Percentiles rank a stretch among this genome's conserved stretches.
Evolutionary conservation across 2,888 invertebrate species (phyloP).

Genomic region (Elysia crispata): DNA sequence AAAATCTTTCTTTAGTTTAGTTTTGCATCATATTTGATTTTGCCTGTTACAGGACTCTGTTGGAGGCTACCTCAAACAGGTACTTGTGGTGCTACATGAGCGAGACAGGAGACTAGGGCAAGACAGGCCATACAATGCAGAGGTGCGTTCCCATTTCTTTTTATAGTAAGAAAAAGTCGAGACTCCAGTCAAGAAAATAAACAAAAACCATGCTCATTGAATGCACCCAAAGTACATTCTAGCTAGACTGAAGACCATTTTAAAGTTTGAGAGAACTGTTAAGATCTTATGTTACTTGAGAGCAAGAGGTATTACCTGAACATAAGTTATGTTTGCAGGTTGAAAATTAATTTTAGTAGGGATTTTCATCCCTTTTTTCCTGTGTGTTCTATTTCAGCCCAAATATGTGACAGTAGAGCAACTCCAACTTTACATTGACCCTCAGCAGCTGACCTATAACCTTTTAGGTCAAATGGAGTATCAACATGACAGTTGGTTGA

Average conservation of each 20-base stretch:
- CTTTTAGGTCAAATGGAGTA: constrained; percentile 86
- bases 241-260: no score
- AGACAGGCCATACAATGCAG: constrained; percentile 55
- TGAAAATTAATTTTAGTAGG: background rate
- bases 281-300: no score
- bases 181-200: no score
- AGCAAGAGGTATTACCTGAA: no score
- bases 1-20: no score
- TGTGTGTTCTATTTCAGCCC: constrained; percentile 82
- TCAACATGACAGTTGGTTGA: constrained; percentile 86
- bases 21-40: no score
- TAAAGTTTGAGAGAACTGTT: no score
- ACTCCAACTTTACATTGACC: constrained; percentile 84
- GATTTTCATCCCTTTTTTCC: constrained; percentile 16
- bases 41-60: constrained; percentile 66
- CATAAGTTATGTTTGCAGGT: background rate
- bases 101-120: constrained; percentile 83
- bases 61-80: constrained; percentile 67
- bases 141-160: constrained; percentile 53
- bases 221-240: no score
- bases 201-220: no score
- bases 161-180: no score
- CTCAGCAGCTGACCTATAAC: constrained; percentile 84
- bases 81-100: constrained; percentile 86
- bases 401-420: constrained; percentile 84